Evolutionary conservation across 1,140 invertebrate genomes (phyloP), one percentile per base, ranked within the genome.

Genomic region (Drosophila bipectinata): DNA sequence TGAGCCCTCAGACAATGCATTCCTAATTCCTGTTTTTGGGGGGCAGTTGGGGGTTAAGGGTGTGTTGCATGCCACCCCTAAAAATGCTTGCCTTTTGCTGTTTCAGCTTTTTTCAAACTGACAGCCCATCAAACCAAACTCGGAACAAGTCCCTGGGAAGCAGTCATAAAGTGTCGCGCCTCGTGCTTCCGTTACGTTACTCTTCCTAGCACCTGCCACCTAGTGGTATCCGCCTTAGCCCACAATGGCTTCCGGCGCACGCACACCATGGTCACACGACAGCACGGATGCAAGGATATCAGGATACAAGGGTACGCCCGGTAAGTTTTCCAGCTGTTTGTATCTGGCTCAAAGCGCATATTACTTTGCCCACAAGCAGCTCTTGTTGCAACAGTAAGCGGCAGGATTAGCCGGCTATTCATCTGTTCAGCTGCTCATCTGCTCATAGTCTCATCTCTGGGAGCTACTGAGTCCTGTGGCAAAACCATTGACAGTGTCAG

Each of bases 141-240:
- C 57, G 9, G 30, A 12, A 18, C 57, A 55, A 55, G 73, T 61
- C 79, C 55, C 69, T 41, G 53, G 32, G 49, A 63, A 68, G 63
- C 61, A 66, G 64, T 82, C 82, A 82, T 87, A 85, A 85, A 85
- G 78, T 85, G 82, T 87, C 82, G 78, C 81, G 69, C 56, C 75
- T 57, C 52, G 60, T 47, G 73, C 53, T 74, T 77, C 78, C 77
- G 73, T 61, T 71, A 64, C 60, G 39, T 52, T 64, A 28, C 51
- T 34, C 34, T 26, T 12, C 30, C 15, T 39, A 12, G 55, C 75
- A 21, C 44, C 56, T 30, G 30, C n/a, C 37, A 76, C 30, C 32
- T 60, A 41, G 61, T 69, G 77, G 54, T 73, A 51, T 45, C 45
- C 48, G 63, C 30, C 26, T 48, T 77, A 85, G 68, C 78, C 82